Conservation (phyloP, 2,888 invertebrate species). For the Cerastis rubricosa region DNA sequence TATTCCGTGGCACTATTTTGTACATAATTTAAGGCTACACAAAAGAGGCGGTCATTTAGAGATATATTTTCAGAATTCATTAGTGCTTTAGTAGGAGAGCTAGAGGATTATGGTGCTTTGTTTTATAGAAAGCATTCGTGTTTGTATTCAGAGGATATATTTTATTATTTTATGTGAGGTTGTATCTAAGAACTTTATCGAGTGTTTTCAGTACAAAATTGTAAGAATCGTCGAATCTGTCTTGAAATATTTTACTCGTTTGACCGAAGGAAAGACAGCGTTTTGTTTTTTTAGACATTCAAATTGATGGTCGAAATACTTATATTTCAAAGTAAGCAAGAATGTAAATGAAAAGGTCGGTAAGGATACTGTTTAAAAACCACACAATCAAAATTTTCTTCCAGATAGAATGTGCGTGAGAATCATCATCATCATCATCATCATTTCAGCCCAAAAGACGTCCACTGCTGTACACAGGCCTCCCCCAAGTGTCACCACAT, state of each 20-base stretch:
- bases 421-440: too few relatives aligned
- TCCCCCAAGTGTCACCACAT: too few relatives aligned
- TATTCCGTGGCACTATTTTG: conserved; percentile 36
- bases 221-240: background rate
- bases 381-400: background rate
- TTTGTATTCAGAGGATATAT: conserved; percentile 5
- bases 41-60: conserved; percentile 56
- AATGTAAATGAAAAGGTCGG: background rate
- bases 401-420: too few relatives aligned
- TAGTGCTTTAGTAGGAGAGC: conserved; percentile 42
- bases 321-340: background rate
- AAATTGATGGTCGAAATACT: background rate
- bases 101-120: conserved; percentile 35
- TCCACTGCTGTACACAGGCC: too few relatives aligned
- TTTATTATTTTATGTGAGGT: conserved; percentile 1
- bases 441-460: too few relatives aligned
- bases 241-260: background rate
- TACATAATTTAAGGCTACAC: conserved; percentile 57
- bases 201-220: background rate
- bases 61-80: conserved; percentile 61
- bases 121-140: conserved; percentile 19
- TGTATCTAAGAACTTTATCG: background rate
- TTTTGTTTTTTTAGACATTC: background rate
- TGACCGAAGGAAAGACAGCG: background rate
- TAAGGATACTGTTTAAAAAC: background rate